Percentiles rank a stretch among this genome's conserved stretches.
phyloP scores from a whole-genome alignment of 2,888 invertebrate species.

The Arctia plantaginis region DNA sequence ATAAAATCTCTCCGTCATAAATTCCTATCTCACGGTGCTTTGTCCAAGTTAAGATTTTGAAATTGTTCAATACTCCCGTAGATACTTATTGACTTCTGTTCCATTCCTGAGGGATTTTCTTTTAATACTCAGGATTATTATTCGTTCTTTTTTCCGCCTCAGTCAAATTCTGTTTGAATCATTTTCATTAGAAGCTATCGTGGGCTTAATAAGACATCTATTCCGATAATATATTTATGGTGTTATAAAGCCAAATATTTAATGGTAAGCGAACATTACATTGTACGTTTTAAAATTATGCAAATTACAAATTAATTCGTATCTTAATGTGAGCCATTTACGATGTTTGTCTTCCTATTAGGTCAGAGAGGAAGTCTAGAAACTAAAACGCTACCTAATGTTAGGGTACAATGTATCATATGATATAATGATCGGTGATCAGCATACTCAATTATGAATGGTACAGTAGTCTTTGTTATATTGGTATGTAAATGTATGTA shows the following conservation, averaged over 20 bases:
- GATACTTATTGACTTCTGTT: conserved; percentile 38
- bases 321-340: conserved; percentile 37
- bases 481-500: conserved; percentile 32
- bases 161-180: conserved; percentile 33
- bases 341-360: conserved; percentile 37
- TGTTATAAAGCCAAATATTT: not conserved
- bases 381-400: conserved; percentile 44
- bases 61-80: conserved; percentile 33
- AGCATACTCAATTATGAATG: conserved; percentile 47
- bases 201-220: conserved; percentile 8
- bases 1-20: conserved; percentile 45
- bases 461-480: conserved; percentile 35
- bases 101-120: conserved; percentile 17
- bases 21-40: conserved; percentile 43
- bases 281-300: conserved; percentile 45
- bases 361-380: conserved; percentile 44
- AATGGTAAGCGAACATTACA: conserved; percentile 2
- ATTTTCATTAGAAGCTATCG: conserved; percentile 22
- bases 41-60: conserved; percentile 41
- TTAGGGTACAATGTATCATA: conserved; percentile 29
- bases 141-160: conserved; percentile 20
- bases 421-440: conserved; percentile 42
- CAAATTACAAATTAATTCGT: conserved; percentile 45
- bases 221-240: not conserved
- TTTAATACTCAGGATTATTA: conserved; percentile 27